Conservation (phyloP, 2,888 invertebrate genomes). For the Tetragonula carbonaria region DNA sequence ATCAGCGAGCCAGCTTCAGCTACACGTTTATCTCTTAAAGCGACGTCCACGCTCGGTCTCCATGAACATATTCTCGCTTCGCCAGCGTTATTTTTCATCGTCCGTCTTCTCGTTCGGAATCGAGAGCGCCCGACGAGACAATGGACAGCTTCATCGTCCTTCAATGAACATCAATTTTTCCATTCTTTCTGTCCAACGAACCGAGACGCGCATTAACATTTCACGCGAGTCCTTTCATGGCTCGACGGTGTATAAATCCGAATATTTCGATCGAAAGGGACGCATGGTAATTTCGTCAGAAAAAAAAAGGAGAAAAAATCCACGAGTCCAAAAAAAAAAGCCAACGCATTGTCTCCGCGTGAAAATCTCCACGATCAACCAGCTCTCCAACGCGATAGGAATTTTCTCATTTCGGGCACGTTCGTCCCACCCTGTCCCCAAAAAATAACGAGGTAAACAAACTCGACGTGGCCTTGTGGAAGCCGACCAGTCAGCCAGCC, state of each 20-base stretch:
- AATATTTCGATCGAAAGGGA: neutral
- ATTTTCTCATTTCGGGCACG: neutral
- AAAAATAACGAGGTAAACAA: constrained; percentile 57
- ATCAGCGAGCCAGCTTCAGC: constrained; percentile 6
- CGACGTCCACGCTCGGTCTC: constrained; percentile 5
- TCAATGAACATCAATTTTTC: constrained; percentile 29
- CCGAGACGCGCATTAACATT: constrained; percentile 11
- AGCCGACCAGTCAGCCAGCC: constrained; percentile 17
- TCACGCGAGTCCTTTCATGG: neutral
- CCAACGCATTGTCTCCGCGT: neutral
- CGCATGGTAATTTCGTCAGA: constrained; percentile 4
- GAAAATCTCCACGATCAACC: constrained; percentile 24
- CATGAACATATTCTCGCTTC: constrained; percentile 8
- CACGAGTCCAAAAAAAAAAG: too few relatives aligned
- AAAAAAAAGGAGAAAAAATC: too few relatives aligned
- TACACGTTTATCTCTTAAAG: constrained; percentile 26
- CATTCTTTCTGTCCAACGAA: neutral
- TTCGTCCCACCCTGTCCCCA: neutral
- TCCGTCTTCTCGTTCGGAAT: neutral
- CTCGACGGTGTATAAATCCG: constrained; percentile 1
- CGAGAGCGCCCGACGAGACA: constrained; percentile 4
- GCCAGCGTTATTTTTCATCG: constrained; percentile 9
- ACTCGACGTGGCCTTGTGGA: constrained; percentile 18
- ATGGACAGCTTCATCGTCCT: constrained; percentile 21
- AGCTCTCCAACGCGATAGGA: neutral